Base-by-base conservation (phyloP, 2,797 vertebrate genomes). In the Rhinophrynus dorsalis region DNA sequence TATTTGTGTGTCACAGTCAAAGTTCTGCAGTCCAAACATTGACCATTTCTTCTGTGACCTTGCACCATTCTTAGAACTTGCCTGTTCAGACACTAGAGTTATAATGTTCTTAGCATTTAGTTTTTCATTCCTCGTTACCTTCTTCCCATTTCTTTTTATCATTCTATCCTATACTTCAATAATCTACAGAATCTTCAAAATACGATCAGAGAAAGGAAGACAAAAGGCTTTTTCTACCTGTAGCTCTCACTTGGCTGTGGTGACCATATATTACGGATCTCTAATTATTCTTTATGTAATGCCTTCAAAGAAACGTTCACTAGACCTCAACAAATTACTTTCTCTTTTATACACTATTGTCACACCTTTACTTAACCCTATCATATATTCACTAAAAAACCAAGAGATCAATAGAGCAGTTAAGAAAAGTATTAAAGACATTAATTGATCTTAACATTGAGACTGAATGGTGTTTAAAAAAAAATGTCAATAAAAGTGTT, bases 281-380 rank as follows among this genome's bases (percentile, higher is more conserved):
- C 81, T 81, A 0, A 77, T 87, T n/a, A 85, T 85, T 63, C 84
- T 85, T 72, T 88, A 84, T 47, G 85, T 79, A 5, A 65, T 81
- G 9, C 83, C 84, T 21, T 79, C 75, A 30, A 81, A 77, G 38
- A 50, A 51, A 5, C 51, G 35, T n/a, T n/a, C n/a, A 17, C 15
- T 56, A 21, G 21, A 21, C 13, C 15, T 44, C 11, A 56, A 55
- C 51, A 66, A 66, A 37, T 10, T 66, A 1, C 37, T 66, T 10
- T 66, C 63, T 17, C 38, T 55, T 15, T 33, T 66, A 27, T 55
- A 66, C 37, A 66, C 51, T 5, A 15, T 66, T 24, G 38, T 45
- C 5, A 66, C 51, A 21, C 50, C 51, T 12, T 45, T 66, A 21
- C 15, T 66, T 3, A 66, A 66, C 26, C 63, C 63, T 10, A 15